Evolutionary conservation across 2,888 invertebrate genomes (phyloP).

Genomic region (Drosophila subquinaria): DNA sequence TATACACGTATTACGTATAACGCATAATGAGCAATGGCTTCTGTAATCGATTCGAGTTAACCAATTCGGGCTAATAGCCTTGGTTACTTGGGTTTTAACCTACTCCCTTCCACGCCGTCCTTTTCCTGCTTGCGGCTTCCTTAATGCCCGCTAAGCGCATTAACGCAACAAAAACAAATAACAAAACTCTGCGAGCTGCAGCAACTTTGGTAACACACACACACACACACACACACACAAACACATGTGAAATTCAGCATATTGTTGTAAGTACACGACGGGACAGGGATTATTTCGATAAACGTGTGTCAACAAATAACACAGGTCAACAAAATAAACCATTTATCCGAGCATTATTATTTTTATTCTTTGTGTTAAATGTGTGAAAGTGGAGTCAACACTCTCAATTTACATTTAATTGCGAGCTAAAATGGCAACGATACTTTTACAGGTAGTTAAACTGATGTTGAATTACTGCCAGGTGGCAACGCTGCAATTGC

Average conservation of each 20-base stretch:
- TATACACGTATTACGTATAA: not conserved
- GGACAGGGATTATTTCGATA: conserved; percentile 12
- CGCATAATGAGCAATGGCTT: conserved; percentile 47
- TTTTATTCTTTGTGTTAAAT: not conserved
- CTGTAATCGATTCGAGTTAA: conserved; percentile 54
- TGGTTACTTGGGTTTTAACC: conserved; percentile 27
- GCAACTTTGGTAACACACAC: conserved; percentile 13
- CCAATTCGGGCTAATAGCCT: conserved; percentile 44
- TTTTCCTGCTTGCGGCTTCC: conserved; percentile 17
- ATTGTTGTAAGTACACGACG: not conserved
- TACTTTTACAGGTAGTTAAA: not conserved
- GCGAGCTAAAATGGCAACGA: not conserved
- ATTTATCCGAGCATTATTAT: not conserved
- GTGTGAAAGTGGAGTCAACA: not conserved
- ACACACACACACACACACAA: not conserved
- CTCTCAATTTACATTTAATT: not conserved
- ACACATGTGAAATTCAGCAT: not conserved
- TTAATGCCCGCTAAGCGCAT: conserved; percentile 51
- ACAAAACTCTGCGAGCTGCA: conserved; percentile 28
- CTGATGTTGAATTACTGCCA: not conserved
- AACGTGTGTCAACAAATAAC: conserved; percentile 1
- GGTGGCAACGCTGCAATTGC: too few relatives aligned
- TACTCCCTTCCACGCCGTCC: not conserved
- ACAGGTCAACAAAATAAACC: conserved; percentile 3
- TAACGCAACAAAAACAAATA: conserved; percentile 43